These are phyloP conservation scores for Sepioteuthis lessoniana DNA, from an alignment of 2,888 invertebrate genomes.

Conservation along the genomic window DNA sequence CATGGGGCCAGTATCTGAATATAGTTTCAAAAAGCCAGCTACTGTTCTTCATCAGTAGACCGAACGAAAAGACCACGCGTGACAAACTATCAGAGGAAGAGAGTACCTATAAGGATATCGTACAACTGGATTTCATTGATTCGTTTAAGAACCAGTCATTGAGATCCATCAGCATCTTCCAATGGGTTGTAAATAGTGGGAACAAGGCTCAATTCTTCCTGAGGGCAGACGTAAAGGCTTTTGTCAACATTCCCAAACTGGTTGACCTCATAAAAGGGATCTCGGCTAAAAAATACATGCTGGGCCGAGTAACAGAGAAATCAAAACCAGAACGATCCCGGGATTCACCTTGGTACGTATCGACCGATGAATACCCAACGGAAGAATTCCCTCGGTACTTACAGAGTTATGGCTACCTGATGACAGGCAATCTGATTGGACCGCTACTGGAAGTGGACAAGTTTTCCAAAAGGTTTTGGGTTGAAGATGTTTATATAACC, in stretches of 20 bases:
- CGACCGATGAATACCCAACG: neutral
- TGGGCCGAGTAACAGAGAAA: neutral
- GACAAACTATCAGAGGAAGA: neutral
- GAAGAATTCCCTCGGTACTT: neutral
- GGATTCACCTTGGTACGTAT: neutral
- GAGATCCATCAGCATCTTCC: neutral
- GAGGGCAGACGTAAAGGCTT: neutral
- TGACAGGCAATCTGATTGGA: neutral
- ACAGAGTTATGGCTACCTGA: neutral
- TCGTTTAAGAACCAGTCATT: neutral
- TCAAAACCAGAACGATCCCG: neutral
- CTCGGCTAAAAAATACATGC: neutral
- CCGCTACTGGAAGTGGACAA: neutral
- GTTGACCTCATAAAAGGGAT: neutral
- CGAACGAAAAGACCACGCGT: neutral
- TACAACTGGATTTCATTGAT: neutral
- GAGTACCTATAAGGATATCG: neutral
- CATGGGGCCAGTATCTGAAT: neutral
- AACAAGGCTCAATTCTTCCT: neutral
- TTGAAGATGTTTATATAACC: constrained; percentile 15
- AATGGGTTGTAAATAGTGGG: neutral
- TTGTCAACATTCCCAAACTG: neutral
- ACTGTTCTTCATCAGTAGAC: neutral
- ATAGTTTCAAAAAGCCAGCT: neutral
- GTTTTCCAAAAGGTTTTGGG: neutral